Evolutionary conservation across 2,113 vertebrate genomes (phyloP), one percentile per base, ranked within the genome.

Genomic region (Mus musculus): DNA sequence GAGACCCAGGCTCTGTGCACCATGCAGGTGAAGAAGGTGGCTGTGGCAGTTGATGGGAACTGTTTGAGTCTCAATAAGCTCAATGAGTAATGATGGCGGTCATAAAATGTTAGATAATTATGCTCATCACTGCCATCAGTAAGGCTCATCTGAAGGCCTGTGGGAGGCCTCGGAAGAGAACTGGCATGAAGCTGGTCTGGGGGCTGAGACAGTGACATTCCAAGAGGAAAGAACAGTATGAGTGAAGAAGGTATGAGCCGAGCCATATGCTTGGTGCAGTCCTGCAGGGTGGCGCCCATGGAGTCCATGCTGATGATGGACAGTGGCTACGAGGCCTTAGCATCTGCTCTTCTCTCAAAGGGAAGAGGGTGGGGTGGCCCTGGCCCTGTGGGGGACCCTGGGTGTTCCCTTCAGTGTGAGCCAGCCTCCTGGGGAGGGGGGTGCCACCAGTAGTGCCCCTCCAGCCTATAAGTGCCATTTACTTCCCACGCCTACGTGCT

Each of bases 381-480:
- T 1, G 1, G 20, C 61, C 86, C 92, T 90, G 5, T 42, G 46
- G 80, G 54, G 61, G 86, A 42, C 26, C 86, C 2, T 0, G 4
- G 81, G 93, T 52, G 78, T 96, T 30, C 71, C 97, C 93, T 92
- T 76, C 17, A 5, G 76, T 69, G 88, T 93, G 84, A 59, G 3
- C 49, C 96, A 3, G 0, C 61, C 39, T 67, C 95, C 90, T 96
- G 76, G 2, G 82, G 87, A 93, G 22, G 63, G 69, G 93, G 97
- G 96, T 49, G 49, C 49, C 49, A 7, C 49, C 49, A 90, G 91
- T 95, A 97, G 97, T 93, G 96, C 94, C 91, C 39, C 95, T 71
- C 95, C 22, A 42, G 71, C 92, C 96, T 95, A 94, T 96, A 96
- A 97, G 49, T 93, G 96, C n/a, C 77, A 89, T 94, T 97, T 97